Evolutionary conservation across 2,797 vertebrate species (phyloP).

Genomic region (Pempheris klunzingeri): DNA sequence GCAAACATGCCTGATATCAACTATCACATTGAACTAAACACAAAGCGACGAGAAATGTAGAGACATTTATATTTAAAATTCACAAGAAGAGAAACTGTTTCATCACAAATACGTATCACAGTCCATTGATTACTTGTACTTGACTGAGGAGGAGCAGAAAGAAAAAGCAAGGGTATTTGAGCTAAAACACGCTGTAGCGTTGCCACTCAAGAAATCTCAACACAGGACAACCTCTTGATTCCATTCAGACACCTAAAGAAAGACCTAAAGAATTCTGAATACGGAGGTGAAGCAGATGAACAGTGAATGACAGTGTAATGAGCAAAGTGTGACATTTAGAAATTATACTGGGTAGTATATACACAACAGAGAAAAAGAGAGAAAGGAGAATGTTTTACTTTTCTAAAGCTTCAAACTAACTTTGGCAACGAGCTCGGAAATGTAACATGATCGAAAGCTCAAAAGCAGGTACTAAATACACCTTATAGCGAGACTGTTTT

Average conservation of each 20-base stretch:
- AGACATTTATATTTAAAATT: neutral
- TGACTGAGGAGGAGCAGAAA: constrained; percentile 6
- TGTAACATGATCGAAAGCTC: neutral
- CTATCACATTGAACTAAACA: constrained; percentile 6
- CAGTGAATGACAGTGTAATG: neutral
- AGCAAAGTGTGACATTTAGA: neutral
- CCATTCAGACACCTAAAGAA: neutral
- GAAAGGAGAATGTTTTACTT: neutral
- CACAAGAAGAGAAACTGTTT: neutral
- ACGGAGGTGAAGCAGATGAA: neutral
- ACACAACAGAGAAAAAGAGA: neutral
- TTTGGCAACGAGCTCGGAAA: no score
- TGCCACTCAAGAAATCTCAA: neutral
- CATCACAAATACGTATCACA: no score
- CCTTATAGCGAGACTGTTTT: neutral
- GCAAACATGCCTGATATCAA: constrained; percentile 5
- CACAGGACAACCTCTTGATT: neutral
- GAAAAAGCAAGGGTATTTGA: constrained; percentile 34
- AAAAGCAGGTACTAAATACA: neutral
- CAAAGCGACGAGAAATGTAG: neutral
- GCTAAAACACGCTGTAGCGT: neutral
- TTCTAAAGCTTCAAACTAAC: neutral
- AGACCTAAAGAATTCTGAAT: no score
- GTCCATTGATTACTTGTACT: constrained; percentile 2
- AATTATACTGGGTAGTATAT: neutral